A percentile compares a stretch with the other conserved stretches of the same genome.
These are phyloP conservation scores for Phaethon lepturus DNA, from an alignment of 2,113 vertebrate species.

Conservation along the genomic window DNA sequence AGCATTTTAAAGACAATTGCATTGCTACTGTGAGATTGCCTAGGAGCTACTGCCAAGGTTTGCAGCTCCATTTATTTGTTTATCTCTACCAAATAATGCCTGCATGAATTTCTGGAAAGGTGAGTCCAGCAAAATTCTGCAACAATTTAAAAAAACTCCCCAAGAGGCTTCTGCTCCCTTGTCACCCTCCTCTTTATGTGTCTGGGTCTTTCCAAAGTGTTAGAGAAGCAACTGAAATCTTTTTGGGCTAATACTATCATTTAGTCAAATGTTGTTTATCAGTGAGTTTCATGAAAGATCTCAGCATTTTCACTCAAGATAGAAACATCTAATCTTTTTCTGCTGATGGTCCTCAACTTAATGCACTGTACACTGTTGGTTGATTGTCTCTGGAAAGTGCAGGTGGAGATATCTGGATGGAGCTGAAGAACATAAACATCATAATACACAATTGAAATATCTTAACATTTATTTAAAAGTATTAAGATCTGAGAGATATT, in stretches of 20 bases:
- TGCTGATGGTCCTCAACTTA: neutral
- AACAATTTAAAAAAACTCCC: neutral
- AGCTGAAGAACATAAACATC: neutral
- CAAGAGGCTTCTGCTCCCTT: neutral
- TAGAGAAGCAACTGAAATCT: neutral
- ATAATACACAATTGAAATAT: neutral
- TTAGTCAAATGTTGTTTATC: neutral
- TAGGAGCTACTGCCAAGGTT: neutral
- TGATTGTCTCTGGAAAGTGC: neutral
- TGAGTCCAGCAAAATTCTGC: neutral
- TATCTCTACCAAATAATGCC: neutral
- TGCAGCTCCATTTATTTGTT: neutral
- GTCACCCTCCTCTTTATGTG: neutral
- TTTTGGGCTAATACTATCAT: neutral
- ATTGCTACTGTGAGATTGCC: neutral
- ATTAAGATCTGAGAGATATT: neutral
- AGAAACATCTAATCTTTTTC: neutral
- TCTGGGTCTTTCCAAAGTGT: neutral
- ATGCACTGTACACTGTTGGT: neutral
- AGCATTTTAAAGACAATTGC: neutral
- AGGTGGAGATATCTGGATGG: neutral
- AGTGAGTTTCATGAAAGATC: neutral
- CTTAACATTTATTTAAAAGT: neutral
- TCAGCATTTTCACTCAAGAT: neutral
- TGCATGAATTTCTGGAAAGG: neutral